Evolutionary conservation across 1,140 invertebrate genomes (phyloP).

Genomic region (Nylanderia fulva): DNA sequence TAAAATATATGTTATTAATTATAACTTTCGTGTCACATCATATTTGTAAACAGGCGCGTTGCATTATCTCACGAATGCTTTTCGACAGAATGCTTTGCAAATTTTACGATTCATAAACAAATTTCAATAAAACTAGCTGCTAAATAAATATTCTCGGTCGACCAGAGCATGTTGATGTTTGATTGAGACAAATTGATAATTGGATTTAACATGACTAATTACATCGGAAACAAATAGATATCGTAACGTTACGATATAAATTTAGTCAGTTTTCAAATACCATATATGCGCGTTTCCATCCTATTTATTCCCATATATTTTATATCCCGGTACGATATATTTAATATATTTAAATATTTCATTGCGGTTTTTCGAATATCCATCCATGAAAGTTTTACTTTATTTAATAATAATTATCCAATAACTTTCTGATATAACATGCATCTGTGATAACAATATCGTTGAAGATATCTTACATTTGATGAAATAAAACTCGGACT

Average conservation of each 20-base stretch:
- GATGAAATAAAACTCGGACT: slow-evolving; percentile 18
- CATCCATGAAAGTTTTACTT: neutral
- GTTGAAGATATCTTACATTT: slow-evolving; percentile 5
- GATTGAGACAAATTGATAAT: slow-evolving; percentile 21
- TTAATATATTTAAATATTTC: too few relatives aligned
- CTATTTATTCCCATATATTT: slow-evolving; percentile 5
- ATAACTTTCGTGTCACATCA: neutral
- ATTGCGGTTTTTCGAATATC: neutral
- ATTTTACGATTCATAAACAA: neutral
- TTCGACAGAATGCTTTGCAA: neutral
- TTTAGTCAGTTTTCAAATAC: neutral
- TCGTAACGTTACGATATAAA: neutral
- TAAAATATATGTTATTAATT: neutral
- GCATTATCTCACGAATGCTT: neutral
- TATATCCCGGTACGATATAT: neutral
- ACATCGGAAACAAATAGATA: neutral
- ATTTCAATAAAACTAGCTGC: neutral
- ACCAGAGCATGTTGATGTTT: neutral
- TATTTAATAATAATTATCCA: slow-evolving; percentile 12
- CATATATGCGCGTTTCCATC: neutral
- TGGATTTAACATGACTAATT: slow-evolving; percentile 5
- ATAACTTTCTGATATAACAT: neutral
- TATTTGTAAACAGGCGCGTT: neutral
- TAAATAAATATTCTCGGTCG: neutral
- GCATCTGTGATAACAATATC: neutral